A percentile compares a stretch with the other conserved stretches of the same genome.
These are phyloP conservation scores for Caenorhabditis uteleia DNA, from an alignment of 2,888 invertebrate species.

Conservation along the genomic window DNA sequence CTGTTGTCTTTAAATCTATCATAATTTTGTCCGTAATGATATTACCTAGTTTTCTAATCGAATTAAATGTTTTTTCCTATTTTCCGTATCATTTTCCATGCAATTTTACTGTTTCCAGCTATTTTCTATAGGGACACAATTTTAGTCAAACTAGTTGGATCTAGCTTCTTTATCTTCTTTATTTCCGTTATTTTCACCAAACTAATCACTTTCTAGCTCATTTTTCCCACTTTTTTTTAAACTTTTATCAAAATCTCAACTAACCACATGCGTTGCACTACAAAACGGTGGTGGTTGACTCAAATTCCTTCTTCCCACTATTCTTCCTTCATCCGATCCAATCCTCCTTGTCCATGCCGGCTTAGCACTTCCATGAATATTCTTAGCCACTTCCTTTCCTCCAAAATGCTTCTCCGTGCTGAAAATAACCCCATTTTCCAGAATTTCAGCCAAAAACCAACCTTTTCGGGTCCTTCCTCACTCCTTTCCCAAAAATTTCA, in stretches of 20 bases:
- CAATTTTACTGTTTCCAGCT: too few relatives aligned
- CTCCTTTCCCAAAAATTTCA: conserved; percentile 22
- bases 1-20: too few relatives aligned
- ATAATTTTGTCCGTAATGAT: too few relatives aligned
- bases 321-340: neutral
- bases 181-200: too few relatives aligned
- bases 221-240: too few relatives aligned
- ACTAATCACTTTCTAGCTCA: too few relatives aligned
- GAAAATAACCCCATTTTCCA: neutral
- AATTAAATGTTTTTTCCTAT: too few relatives aligned
- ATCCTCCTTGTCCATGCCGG: neutral
- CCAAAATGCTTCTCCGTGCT: conserved; percentile 22
- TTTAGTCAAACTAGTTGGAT: too few relatives aligned
- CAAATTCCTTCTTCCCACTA: neutral
- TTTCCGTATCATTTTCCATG: too few relatives aligned
- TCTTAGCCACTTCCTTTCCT: conserved; percentile 11
- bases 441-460: neutral
- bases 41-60: too few relatives aligned
- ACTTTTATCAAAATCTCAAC: neutral
- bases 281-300: conserved; percentile 18
- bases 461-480: conserved; percentile 23
- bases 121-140: too few relatives aligned
- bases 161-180: too few relatives aligned
- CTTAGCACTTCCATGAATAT: conserved; percentile 15
- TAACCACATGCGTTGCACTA: conserved; percentile 12